Base-by-base conservation (phyloP, 2,888 invertebrate species). In the Cephus pulcher region DNA sequence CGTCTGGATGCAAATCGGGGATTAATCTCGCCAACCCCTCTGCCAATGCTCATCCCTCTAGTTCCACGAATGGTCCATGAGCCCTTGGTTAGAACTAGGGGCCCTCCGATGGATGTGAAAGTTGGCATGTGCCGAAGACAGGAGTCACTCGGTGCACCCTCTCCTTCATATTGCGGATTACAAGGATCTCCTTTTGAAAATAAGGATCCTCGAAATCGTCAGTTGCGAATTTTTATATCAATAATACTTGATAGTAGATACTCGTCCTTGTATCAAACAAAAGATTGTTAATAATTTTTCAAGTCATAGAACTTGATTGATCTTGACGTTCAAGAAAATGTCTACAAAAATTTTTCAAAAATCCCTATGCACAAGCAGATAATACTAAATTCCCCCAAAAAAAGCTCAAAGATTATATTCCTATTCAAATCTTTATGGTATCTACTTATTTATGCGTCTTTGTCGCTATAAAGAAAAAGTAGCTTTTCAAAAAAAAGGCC, bases 1-100 rank as follows among this genome's bases (percentile, higher is more conserved):
- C 90, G 90, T 83, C 85, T 86, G 89, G 89, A 91, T 91, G 91
- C 90, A 91, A 91, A 91, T 91, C 90, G 89, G 84, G 91, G 89
- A 91, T 91, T 91, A 91, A 91, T 91, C 90, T 90, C 89, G 86
- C 89, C 89, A 85, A 86, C 88, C 87, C 89, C 86, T 56, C 83
- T 82, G 80, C 83, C 78, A 80, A 80, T 81, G 80, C 56, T 82
- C 79, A 84, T 83, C 78, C 83, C 84, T 84, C 85, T 80, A 85
- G 84, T 84, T 82, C 81, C 56, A 56, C 9, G 56, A 23, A 56
- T 56, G 81, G 80, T 83, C 79, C 82, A 81, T 78, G 79, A 80
- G 75, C 79, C 80, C 77, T 68, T 69, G 80, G 80, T 80, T 80
- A 56, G 56, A 56, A 56, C 56, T 56, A 56, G 85, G 81, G 85